phyloP scores from a whole-genome alignment of 2,888 invertebrate genomes.

The Perdita meconis region DNA sequence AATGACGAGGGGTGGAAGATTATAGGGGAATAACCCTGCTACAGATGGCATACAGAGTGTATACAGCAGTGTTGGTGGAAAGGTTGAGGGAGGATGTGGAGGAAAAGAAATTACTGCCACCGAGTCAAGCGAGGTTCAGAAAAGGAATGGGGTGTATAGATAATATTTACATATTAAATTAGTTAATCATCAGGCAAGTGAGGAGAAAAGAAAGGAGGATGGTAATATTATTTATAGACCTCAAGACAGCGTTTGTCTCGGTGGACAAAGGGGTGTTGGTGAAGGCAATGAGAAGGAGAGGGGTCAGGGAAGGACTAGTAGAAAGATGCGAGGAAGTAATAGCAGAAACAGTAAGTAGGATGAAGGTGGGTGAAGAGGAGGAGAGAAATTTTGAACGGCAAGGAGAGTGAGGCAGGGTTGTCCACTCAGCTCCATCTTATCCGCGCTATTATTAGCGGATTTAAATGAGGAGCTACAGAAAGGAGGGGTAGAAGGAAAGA shows the following conservation, averaged over 20 bases:
- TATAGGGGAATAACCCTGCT: background rate
- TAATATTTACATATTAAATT: background rate
- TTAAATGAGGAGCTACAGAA: too few species aligned
- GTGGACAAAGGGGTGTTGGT: background rate
- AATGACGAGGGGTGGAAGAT: too few species aligned
- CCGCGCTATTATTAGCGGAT: too few species aligned
- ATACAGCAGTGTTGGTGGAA: too few species aligned
- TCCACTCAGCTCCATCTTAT: background rate
- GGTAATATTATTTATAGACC: background rate
- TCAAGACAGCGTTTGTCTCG: background rate
- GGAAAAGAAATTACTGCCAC: too few species aligned
- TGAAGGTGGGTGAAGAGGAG: background rate
- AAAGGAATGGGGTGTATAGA: background rate
- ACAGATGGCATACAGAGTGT: background rate
- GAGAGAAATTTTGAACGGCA: too few species aligned
- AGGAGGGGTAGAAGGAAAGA: background rate
- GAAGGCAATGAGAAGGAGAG: background rate
- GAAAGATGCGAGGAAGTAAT: background rate
- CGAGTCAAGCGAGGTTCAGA: too few species aligned
- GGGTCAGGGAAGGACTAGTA: conserved; percentile 14
- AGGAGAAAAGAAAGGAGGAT: background rate
- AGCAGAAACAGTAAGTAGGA: background rate
- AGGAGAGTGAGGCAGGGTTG: background rate
- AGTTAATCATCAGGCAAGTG: background rate
- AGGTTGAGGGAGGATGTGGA: too few species aligned